Percentiles rank a stretch among this genome's conserved stretches.
These are phyloP conservation scores for Anniella stebbinsi DNA, from an alignment of 2,797 vertebrate genomes.

Conservation along the genomic window DNA sequence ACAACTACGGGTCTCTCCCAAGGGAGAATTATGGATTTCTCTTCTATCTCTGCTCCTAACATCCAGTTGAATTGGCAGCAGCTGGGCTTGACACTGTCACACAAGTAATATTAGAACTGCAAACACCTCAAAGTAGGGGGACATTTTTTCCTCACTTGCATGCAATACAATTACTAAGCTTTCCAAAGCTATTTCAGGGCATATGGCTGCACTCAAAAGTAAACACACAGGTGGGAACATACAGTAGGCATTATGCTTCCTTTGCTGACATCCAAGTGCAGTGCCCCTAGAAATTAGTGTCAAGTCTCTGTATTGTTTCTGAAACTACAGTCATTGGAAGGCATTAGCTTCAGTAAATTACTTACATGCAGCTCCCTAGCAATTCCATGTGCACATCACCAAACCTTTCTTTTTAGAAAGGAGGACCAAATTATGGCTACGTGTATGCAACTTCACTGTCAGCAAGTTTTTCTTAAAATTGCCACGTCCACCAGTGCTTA, in stretches of 20 bases:
- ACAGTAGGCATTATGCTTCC: background rate
- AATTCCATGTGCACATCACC: constrained; percentile 19
- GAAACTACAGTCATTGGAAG: background rate
- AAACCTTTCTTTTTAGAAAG: constrained; percentile 2
- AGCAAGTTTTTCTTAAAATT: constrained; percentile 42
- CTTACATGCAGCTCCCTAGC: background rate
- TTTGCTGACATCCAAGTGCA: background rate
- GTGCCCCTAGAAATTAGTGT: background rate
- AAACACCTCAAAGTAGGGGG: background rate
- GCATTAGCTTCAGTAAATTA: constrained; percentile 21
- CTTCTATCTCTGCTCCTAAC: background rate
- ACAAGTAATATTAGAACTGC: background rate
- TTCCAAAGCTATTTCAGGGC: background rate
- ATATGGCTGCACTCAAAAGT: background rate
- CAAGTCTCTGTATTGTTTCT: background rate
- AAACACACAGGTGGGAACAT: background rate
- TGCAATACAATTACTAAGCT: background rate
- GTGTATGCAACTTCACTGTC: constrained; percentile 17
- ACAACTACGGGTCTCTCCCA: background rate
- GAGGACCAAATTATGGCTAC: constrained; percentile 24
- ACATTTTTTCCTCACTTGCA: background rate
- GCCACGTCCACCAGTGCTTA: constrained; percentile 20
- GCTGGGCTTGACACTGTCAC: background rate
- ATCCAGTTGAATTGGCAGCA: background rate
- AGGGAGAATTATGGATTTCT: background rate